Evolutionary conservation across 2,797 vertebrate species (phyloP).

Genomic region (Poecilia velifera): DNA sequence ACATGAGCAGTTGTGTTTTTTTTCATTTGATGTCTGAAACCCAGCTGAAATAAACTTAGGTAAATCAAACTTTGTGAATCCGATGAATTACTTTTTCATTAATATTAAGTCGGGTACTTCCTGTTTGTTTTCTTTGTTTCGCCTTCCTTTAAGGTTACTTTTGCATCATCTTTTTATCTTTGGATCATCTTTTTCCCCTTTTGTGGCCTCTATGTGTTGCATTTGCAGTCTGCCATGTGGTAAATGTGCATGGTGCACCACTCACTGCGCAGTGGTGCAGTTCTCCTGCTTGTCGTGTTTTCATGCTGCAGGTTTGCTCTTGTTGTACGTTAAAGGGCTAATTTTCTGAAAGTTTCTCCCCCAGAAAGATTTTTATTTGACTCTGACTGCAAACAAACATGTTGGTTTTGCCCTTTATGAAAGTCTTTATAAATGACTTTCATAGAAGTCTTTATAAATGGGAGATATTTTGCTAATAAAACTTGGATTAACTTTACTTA

Average conservation of each 20-base stretch:
- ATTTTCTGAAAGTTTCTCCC: background rate
- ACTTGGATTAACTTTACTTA: background rate
- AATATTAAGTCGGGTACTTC: background rate
- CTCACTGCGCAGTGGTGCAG: background rate
- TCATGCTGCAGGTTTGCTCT: constrained; percentile 1
- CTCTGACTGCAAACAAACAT: background rate
- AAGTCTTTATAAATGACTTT: no score
- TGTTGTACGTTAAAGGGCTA: background rate
- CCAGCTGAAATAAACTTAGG: background rate
- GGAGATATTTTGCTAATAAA: background rate
- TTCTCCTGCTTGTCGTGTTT: background rate
- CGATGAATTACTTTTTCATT: background rate
- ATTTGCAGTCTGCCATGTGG: background rate
- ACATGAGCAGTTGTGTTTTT: background rate
- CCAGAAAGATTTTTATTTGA: background rate
- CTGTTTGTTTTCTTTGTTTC: background rate
- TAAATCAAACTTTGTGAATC: background rate
- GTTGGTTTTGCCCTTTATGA: background rate
- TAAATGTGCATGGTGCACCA: background rate
- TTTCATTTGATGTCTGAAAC: background rate
- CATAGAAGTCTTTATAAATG: background rate
- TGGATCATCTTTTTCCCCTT: background rate
- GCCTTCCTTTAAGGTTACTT: background rate
- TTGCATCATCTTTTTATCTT: background rate
- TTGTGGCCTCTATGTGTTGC: background rate